Conservation (phyloP, 2,113 vertebrate species). For the Struthidea cinerea region DNA sequence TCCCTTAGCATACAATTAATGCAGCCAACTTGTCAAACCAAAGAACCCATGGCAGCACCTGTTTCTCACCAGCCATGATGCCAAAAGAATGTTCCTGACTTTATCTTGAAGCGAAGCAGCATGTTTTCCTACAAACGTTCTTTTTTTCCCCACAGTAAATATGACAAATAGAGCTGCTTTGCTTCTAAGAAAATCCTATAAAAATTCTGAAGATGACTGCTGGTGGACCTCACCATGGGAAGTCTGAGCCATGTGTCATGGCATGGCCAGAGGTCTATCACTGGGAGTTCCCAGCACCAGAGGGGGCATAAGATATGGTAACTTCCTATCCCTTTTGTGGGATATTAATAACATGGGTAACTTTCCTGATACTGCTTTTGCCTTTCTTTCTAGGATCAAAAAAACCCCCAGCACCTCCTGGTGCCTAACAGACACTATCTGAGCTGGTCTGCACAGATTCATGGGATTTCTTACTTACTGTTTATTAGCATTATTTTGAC, state of each 20-base stretch:
- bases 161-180: background rate
- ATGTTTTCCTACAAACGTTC: background rate
- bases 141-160: background rate
- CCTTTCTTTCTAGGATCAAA: background rate
- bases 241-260: background rate
- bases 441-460: constrained; percentile 50
- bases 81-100: background rate
- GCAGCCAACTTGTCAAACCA: background rate
- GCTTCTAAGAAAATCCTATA: background rate
- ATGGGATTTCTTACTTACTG: constrained; percentile 1
- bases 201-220: background rate
- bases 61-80: background rate
- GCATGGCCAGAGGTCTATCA: background rate
- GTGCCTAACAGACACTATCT: background rate
- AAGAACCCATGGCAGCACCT: background rate
- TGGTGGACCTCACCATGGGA: background rate
- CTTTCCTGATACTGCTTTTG: background rate
- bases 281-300: background rate
- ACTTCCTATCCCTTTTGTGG: background rate
- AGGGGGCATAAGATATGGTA: background rate
- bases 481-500: constrained; percentile 43
- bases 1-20: background rate
- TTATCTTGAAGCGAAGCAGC: background rate
- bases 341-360: background rate
- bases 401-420: background rate